Conservation (phyloP, 2,797 vertebrate species). For the Limnodromus scolopaceus region DNA sequence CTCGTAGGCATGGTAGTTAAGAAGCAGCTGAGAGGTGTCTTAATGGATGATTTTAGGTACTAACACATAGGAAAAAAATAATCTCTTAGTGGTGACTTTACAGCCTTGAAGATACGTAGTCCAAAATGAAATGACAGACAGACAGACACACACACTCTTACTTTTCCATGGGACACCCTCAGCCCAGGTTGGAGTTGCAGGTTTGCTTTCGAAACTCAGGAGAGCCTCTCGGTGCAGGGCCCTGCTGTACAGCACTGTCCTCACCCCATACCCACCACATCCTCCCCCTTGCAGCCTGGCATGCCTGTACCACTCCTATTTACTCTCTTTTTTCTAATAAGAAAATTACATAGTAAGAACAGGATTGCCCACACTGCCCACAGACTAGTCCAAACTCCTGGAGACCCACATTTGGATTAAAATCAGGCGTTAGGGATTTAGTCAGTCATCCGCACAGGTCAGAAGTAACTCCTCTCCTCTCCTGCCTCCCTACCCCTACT, state of each 20-base stretch:
- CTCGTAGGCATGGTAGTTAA: not conserved
- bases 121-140: not conserved
- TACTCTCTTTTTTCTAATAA: not conserved
- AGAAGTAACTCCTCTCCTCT: not conserved
- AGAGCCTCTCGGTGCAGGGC: not conserved
- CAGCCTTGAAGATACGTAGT: not conserved
- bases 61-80: not conserved
- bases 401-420: not conserved
- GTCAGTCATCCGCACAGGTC: not conserved
- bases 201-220: not conserved
- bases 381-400: not conserved
- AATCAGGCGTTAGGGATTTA: not conserved
- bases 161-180: not conserved
- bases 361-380: not conserved
- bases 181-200: not conserved
- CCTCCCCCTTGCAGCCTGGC: not conserved
- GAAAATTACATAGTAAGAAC: not conserved
- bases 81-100: not conserved
- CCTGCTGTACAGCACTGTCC: rapidly evolving
- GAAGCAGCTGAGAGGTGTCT: not conserved
- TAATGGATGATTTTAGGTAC: not conserved
- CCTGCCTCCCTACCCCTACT: not conserved
- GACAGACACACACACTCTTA: not conserved
- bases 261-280: not conserved
- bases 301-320: not conserved